These are phyloP conservation scores for Lapara coniferarum DNA, from an alignment of 2,888 invertebrate genomes.

Conservation along the genomic window DNA sequence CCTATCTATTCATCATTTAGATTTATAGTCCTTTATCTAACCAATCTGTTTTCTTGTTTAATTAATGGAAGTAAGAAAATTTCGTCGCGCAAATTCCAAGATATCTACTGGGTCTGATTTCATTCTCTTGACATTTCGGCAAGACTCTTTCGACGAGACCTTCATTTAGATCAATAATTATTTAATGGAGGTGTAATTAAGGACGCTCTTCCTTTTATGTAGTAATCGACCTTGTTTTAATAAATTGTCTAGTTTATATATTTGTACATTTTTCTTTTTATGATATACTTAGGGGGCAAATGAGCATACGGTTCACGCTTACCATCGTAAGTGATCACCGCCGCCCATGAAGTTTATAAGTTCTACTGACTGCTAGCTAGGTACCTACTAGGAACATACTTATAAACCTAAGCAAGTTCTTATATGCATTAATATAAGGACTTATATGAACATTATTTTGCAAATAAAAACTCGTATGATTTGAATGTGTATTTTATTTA, in stretches of 20 bases:
- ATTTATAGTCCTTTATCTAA: slow-evolving; percentile 81
- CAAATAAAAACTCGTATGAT: too few species aligned
- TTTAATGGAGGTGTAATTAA: slow-evolving; percentile 37
- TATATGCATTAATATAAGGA: too few species aligned
- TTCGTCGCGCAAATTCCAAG: slow-evolving; percentile 53
- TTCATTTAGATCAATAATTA: slow-evolving; percentile 33
- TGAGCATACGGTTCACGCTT: too few species aligned
- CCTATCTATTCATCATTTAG: slow-evolving; percentile 81
- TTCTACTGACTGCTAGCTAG: neutral
- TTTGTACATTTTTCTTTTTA: too few species aligned
- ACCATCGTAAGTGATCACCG: too few species aligned
- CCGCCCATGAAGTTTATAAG: too few species aligned
- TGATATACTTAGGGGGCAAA: too few species aligned
- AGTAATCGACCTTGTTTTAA: slow-evolving; percentile 6
- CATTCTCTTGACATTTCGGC: slow-evolving; percentile 46
- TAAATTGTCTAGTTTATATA: slow-evolving; percentile 3
- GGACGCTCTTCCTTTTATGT: neutral
- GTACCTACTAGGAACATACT: too few species aligned
- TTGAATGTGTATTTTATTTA: too few species aligned
- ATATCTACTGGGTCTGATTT: slow-evolving; percentile 45
- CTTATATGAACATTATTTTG: too few species aligned
- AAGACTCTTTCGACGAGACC: slow-evolving; percentile 38
- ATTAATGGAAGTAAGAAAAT: slow-evolving; percentile 77
- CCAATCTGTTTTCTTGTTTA: slow-evolving; percentile 79
- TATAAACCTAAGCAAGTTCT: too few species aligned